Base-by-base conservation (phyloP, 2,113 vertebrate species). In the Grammomys surdaster region DNA sequence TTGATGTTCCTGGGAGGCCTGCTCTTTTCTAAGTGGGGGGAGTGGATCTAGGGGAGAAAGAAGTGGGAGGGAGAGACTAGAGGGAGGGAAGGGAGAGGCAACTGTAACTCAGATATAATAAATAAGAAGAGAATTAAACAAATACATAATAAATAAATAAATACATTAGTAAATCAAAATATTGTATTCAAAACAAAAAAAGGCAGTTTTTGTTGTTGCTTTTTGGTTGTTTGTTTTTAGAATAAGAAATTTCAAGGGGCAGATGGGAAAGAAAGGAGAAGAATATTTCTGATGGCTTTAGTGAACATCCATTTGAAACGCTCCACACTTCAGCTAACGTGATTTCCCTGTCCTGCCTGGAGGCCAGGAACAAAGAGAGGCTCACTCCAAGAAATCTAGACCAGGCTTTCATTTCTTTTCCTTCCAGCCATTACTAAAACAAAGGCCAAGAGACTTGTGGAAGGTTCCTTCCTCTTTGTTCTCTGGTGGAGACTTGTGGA, bases 211-310 rank as follows among this genome's bases (percentile, higher is more conserved):
- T 69, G 31, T 69, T 69, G 67, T 36, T 69, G 12, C 12, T 31
- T 4, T 2, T 40, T 56, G 16, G 20, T 60, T 63, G 26, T 28
- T 69, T 69, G 31, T 2, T 40, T 58, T 96, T 89, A 58, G 12
- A 70, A 82, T 56, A 94, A 91, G n/a, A 84, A 63, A 90, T 82
- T 76, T 51, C 40, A 90, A 77, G 12, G 75, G 28, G 58, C 72
- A 93, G 78, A 84, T 5, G 5, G 9, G 5, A 28, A 33, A 31
- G 19, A 31, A 43, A 19, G 14, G 19, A 0, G 3, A 31, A 77
- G 20, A 54, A 26, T 1, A 48, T 81, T 77, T 91, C n/a, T 80
- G 33, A 5, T 51, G 56, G 58, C 46, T 88, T 89, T 40, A 75
- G 72, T 85, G 92, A 88, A 76, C 3, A 2, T 40, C 28, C 17